These are phyloP conservation scores for Brachionus angularis DNA, from an alignment of 1,140 invertebrate species.

Conservation along the genomic window DNA sequence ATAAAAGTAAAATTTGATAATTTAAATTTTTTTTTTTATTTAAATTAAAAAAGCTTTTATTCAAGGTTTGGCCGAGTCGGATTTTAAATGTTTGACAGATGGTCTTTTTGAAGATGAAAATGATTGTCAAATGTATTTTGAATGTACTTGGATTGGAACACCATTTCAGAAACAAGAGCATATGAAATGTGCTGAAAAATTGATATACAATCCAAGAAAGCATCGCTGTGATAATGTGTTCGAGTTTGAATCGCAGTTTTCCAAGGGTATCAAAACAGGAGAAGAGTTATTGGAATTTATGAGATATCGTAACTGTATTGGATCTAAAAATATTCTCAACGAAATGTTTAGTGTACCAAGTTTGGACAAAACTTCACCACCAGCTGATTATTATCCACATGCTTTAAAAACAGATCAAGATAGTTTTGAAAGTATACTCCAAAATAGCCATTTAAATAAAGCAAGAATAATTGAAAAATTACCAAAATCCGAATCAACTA, in stretches of 20 bases:
- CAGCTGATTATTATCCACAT: no score
- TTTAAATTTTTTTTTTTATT: not conserved
- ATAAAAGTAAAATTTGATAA: not conserved
- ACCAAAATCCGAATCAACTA: no score
- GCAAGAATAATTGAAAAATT: no score
- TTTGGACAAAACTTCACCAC: no score
- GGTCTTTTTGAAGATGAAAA: slow-evolving; percentile 34
- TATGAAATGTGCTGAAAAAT: not conserved
- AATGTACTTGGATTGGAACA: slow-evolving; percentile 41
- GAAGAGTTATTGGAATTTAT: slow-evolving; percentile 40
- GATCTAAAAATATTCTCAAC: slow-evolving; percentile 2
- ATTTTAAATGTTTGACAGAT: slow-evolving; percentile 40
- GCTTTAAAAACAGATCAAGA: no score
- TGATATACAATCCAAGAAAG: slow-evolving; percentile 35
- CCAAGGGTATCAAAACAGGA: slow-evolving; percentile 28
- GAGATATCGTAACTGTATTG: slow-evolving; percentile 37
- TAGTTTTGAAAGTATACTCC: no score
- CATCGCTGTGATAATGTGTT: slow-evolving; percentile 33
- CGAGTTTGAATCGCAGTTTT: slow-evolving; percentile 36
- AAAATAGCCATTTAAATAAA: no score
- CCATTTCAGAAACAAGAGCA: slow-evolving; percentile 18
- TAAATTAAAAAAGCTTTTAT: not conserved
- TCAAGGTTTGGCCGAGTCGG: not conserved
- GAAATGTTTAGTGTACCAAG: not conserved
- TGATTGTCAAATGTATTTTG: slow-evolving; percentile 33